These are phyloP conservation scores for Saccostrea echinata DNA, from an alignment of 1,140 invertebrate genomes.

Conservation along the genomic window DNA sequence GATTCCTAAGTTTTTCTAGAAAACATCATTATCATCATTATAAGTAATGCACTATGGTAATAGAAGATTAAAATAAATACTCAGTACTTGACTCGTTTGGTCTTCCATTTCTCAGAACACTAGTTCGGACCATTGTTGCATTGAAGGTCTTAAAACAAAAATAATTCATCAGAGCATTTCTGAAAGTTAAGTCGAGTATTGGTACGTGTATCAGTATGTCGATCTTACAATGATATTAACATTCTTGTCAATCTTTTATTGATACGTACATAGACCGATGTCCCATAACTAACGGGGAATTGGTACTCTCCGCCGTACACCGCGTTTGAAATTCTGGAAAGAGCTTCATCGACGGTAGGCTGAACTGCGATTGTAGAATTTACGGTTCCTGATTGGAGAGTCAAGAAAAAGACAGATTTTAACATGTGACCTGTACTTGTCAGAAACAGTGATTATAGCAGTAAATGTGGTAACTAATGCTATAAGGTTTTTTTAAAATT, in stretches of 20 bases:
- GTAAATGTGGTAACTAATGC: too few relatives aligned
- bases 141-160: background rate
- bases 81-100: slow-evolving; percentile 13
- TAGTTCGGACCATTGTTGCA: background rate
- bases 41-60: background rate
- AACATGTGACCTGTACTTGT: too few relatives aligned
- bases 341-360: background rate
- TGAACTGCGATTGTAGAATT: background rate
- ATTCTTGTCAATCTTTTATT: too few relatives aligned
- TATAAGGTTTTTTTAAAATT: too few relatives aligned
- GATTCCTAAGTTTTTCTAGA: too few relatives aligned
- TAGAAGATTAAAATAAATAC: background rate
- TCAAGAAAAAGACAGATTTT: too few relatives aligned
- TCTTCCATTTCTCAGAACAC: background rate
- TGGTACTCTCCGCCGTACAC: background rate
- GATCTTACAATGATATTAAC: too few relatives aligned
- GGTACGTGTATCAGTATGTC: too few relatives aligned
- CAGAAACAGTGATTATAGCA: too few relatives aligned
- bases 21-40: background rate
- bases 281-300: slow-evolving; percentile 8
- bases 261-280: background rate
- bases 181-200: too few relatives aligned
- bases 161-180: background rate
- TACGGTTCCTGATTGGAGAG: background rate
- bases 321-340: background rate